Evolutionary conservation across 23 tunicate species (phyloP).

Genomic region (Styela clava): DNA sequence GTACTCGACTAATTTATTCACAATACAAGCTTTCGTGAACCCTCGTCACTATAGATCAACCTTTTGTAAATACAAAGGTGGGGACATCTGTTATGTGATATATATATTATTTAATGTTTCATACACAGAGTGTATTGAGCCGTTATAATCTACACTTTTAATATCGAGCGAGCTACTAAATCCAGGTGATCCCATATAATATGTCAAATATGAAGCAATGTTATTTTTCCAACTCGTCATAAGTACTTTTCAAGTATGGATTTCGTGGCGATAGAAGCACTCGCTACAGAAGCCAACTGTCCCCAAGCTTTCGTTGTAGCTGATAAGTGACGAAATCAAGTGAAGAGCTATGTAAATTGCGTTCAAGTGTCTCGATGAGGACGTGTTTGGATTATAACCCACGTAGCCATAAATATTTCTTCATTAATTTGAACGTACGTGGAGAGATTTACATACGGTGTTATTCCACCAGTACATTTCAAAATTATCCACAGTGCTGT

Average conservation of each 20-base stretch:
- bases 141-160: background rate
- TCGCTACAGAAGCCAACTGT: background rate
- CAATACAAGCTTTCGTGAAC: background rate
- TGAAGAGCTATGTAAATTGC: background rate
- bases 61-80: background rate
- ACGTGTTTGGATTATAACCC: background rate
- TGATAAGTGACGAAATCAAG: background rate
- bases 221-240: background rate
- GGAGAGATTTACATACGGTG: no score
- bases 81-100: background rate
- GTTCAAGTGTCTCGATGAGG: background rate
- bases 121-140: background rate
- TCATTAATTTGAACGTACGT: no score
- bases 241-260: background rate
- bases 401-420: background rate
- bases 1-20: background rate
- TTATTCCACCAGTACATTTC: no score
- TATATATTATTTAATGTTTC: background rate
- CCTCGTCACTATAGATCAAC: background rate
- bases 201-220: background rate
- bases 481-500: no score
- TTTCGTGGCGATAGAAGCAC: background rate
- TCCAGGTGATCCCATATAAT: background rate
- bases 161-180: background rate
- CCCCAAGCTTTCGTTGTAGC: background rate